phyloP scores from a whole-genome alignment of 2,888 invertebrate genomes.

The Alloscopus bannaensis region DNA sequence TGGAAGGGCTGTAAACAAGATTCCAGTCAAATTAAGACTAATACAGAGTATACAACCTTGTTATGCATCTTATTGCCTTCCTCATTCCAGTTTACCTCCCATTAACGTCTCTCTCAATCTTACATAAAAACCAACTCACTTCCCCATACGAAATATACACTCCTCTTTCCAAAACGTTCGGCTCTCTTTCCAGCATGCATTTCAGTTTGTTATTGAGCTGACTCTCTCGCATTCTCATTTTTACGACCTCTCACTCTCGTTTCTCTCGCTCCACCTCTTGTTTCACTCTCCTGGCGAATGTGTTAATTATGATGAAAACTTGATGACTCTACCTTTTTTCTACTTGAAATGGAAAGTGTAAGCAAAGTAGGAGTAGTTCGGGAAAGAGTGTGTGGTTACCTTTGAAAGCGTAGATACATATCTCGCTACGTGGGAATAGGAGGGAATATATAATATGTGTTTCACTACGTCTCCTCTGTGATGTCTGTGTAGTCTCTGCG shows the following conservation, averaged over 20 bases:
- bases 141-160: background rate
- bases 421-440: no score
- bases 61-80: slow-evolving; percentile 5
- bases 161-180: background rate
- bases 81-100: background rate
- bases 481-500: no score
- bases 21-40: slow-evolving; percentile 7
- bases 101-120: background rate
- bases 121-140: background rate
- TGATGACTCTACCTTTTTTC: slow-evolving; percentile 40
- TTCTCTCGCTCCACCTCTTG: no score
- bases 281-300: slow-evolving; percentile 28
- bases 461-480: no score
- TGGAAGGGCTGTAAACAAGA: background rate
- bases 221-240: no score
- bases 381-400: slow-evolving; percentile 61
- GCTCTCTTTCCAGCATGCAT: slow-evolving; percentile 18
- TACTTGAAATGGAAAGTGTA: slow-evolving; percentile 27
- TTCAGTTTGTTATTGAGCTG: no score
- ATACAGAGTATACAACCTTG: slow-evolving; percentile 9
- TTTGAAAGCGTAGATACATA: no score
- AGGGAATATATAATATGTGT: no score
- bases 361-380: slow-evolving; percentile 53
- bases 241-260: slow-evolving; percentile 59
- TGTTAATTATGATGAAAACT: slow-evolving; percentile 59